phyloP scores from a whole-genome alignment of 2,888 invertebrate species.

The Platycnemis pennipes region DNA sequence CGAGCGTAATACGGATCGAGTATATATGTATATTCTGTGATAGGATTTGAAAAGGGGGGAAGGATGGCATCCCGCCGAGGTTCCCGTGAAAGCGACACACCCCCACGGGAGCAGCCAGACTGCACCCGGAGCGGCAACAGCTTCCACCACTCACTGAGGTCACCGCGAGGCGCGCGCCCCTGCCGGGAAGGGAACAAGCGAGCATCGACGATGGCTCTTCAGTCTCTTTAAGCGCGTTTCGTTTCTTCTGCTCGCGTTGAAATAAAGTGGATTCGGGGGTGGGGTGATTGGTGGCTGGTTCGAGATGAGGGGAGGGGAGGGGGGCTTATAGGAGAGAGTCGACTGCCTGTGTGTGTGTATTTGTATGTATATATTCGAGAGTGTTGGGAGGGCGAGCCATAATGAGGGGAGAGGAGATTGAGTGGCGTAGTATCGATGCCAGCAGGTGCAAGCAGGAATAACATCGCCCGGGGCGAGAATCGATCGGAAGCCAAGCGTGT shows the following conservation, averaged over 20 bases:
- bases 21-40: no score
- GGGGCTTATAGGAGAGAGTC: background rate
- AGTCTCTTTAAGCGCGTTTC: constrained; percentile 4
- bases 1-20: no score
- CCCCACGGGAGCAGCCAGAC: no score
- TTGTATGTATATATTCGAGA: background rate
- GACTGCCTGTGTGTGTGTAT: background rate
- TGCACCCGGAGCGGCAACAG: background rate
- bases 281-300: background rate
- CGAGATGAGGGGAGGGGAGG: background rate
- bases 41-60: no score
- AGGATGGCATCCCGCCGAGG: no score
- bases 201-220: background rate
- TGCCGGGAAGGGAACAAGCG: background rate
- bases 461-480: constrained; percentile 52
- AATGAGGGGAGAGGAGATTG: constrained; percentile 33
- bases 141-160: background rate
- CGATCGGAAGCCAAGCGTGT: constrained; percentile 55
- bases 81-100: no score
- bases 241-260: background rate
- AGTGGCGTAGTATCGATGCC: constrained; percentile 45
- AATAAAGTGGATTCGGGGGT: background rate
- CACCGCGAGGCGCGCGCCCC: background rate
- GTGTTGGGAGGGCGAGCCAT: background rate
- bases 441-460: constrained; percentile 62